phyloP scores from a whole-genome alignment of 2,797 vertebrate species.

The Malacoraja senta region DNA sequence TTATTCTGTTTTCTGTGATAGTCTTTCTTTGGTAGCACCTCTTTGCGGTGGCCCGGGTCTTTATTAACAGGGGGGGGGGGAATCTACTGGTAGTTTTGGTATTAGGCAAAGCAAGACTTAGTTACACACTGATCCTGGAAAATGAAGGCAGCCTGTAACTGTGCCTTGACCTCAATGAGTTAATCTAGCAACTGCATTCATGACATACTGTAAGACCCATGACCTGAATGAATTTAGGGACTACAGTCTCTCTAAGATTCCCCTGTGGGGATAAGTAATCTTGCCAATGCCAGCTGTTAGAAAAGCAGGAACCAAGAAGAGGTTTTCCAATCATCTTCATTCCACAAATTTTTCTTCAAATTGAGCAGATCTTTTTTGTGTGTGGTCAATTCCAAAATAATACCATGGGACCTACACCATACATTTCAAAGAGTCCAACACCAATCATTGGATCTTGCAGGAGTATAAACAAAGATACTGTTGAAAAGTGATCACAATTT shows the following conservation, averaged over 20 bases:
- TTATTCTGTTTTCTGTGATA: background rate
- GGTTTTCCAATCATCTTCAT: background rate
- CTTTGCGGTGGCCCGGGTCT: background rate
- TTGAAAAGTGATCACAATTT: background rate
- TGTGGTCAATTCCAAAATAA: background rate
- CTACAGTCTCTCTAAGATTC: background rate
- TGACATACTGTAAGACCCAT: background rate
- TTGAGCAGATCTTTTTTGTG: background rate
- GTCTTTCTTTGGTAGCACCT: background rate
- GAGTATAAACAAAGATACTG: background rate
- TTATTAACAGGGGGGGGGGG: background rate
- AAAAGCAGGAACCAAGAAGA: background rate
- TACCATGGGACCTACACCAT: background rate
- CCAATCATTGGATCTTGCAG: background rate
- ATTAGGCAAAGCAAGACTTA: background rate
- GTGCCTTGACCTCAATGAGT: background rate
- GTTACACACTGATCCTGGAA: background rate
- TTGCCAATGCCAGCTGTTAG: background rate
- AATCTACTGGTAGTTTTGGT: background rate
- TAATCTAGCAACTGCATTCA: background rate
- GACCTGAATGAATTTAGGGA: background rate
- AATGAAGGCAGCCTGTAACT: background rate
- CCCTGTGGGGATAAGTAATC: background rate
- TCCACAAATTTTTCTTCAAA: background rate
- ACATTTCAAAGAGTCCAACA: background rate